Evolutionary conservation across 2,888 invertebrate genomes (phyloP).

Genomic region (Meghimatium bilineatum): DNA sequence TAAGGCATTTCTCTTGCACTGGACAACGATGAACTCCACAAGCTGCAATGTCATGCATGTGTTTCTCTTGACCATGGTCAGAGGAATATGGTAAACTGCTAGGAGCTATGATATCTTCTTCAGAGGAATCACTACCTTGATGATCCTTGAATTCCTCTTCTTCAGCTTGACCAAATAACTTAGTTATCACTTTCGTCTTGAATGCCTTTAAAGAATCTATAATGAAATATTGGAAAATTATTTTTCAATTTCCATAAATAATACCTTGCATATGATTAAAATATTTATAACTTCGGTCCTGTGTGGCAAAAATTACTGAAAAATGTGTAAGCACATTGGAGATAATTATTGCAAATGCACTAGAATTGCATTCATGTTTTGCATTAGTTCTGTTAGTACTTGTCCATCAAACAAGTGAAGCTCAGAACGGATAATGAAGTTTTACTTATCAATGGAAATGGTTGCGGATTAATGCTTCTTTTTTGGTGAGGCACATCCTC

Average conservation of each 20-base stretch:
- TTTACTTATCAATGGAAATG: too few species aligned
- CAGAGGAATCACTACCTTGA: not conserved
- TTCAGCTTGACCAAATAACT: constrained; percentile 18
- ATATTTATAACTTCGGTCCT: too few species aligned
- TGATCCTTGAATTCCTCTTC: not conserved
- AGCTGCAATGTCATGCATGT: not conserved
- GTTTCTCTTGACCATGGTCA: not conserved
- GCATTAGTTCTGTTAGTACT: too few species aligned
- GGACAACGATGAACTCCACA: constrained; percentile 6
- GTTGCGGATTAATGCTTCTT: too few species aligned
- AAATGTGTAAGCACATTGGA: too few species aligned
- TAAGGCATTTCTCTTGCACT: not conserved
- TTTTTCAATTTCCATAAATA: too few species aligned
- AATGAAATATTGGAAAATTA: not conserved
- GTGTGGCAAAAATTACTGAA: too few species aligned
- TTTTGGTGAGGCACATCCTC: too few species aligned
- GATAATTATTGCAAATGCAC: too few species aligned
- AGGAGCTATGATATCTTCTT: not conserved
- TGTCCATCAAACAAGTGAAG: too few species aligned
- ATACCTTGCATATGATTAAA: not conserved
- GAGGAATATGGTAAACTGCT: not conserved
- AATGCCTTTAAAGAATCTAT: constrained; percentile 28
- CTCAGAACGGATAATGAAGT: too few species aligned
- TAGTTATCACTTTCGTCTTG: constrained; percentile 23
- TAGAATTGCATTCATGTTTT: too few species aligned